Base-by-base conservation (phyloP, 2,113 vertebrate species). In the Sarotherodon lohbergeri region DNA sequence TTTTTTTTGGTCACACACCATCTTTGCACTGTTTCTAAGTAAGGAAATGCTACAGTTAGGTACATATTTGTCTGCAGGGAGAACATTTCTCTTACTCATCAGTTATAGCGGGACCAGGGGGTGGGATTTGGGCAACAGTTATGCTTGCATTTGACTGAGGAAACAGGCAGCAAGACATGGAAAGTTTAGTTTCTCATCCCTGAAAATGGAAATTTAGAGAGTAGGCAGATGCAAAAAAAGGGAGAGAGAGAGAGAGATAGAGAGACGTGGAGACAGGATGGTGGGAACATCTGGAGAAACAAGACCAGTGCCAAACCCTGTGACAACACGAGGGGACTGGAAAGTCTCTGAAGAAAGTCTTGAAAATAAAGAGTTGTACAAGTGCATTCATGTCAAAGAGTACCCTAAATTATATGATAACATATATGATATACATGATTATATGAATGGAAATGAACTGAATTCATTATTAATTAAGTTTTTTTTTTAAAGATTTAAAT, bases 201-300 rank as follows among this genome's bases (percentile, higher is more conserved):
- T 89, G 90, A 88, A 94, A 90, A 92, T 93, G 80, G 89, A 92
- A 92, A 93, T 59, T 80, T n/a, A 56, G 82, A 89, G 81, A 85
- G 86, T 82, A 87, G 86, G 87, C 81, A 91, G 71, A 88, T 34
- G 5, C 84, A 32, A 83, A 86, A 81, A 83, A 41, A 19, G 14
- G 34, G 4, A 29, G 16, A 43, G 43, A 84, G 6, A 84, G 6
- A 79, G 13, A 82, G 14, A 76, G 68, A 29, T 46, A 73, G 68
- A 73, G 68, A 48, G 43, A 48, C 14, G 2, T 84, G 84, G 50
- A 88, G 81, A 84, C 5, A 88, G 82, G 59, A 91, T 89, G 90
- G 90, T 94, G 93, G 91, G 93, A 95, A 96, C 92, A 94, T 95
- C 91, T 93, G 90, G 90, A 89, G 91, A 86, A 87, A 91, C 86